These are phyloP conservation scores for Scalopus aquaticus DNA, from an alignment of 2,113 vertebrate species.

Conservation along the genomic window DNA sequence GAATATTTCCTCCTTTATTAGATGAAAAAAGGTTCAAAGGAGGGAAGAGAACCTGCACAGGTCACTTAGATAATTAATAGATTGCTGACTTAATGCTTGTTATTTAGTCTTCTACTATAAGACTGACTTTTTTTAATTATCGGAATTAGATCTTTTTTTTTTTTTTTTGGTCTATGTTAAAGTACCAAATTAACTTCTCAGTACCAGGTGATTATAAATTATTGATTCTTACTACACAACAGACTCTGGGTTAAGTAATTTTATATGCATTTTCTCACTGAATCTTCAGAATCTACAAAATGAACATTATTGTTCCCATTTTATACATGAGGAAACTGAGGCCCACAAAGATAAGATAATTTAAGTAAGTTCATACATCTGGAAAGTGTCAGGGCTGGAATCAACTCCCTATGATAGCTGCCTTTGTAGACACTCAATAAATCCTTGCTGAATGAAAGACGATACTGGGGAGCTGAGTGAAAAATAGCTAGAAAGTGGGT, in stretches of 20 bases:
- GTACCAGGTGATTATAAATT: background rate
- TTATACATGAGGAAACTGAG: background rate
- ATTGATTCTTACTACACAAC: background rate
- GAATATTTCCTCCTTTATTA: constrained; percentile 5
- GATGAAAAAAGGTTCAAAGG: background rate
- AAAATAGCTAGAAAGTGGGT: background rate
- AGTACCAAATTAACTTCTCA: background rate
- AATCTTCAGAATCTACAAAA: background rate
- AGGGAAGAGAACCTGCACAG: background rate
- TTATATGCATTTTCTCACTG: constrained; percentile 7
- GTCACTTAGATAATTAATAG: background rate
- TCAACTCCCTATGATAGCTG: background rate
- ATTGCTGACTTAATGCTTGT: background rate
- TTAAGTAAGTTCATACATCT: background rate
- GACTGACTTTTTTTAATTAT: background rate
- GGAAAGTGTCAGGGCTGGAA: background rate
- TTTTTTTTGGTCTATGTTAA: background rate
- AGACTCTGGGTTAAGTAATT: background rate
- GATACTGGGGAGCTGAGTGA: background rate
- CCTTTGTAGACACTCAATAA: background rate
- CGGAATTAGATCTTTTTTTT: background rate
- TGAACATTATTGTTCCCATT: background rate
- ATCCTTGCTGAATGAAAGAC: background rate
- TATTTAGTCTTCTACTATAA: background rate
- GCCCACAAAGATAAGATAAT: background rate